phyloP scores from a whole-genome alignment of 2,113 vertebrate species.

The Hemibates koningsi region DNA sequence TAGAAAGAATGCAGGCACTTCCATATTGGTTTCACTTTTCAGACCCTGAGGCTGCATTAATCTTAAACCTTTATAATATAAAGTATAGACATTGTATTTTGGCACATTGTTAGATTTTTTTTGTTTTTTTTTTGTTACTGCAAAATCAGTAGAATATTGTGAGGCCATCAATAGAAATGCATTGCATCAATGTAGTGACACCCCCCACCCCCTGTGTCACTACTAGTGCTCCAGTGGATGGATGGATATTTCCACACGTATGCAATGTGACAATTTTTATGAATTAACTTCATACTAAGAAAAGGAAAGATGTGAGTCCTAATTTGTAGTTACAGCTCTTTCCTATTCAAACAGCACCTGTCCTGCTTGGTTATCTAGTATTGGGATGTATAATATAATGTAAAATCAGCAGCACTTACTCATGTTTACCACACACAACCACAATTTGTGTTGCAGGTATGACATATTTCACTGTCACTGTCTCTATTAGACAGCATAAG shows the following conservation, averaged over 20 bases:
- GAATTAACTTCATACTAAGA: background rate
- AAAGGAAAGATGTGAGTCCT: background rate
- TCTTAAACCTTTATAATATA: background rate
- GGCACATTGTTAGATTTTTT: background rate
- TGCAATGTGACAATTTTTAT: background rate
- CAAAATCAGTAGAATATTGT: background rate
- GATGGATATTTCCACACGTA: background rate
- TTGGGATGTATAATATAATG: background rate
- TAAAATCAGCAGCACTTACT: background rate
- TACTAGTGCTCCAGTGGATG: accelerated
- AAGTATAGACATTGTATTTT: background rate
- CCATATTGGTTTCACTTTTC: background rate
- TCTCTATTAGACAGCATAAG: background rate
- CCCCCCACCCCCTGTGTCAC: background rate
- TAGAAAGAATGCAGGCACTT: background rate
- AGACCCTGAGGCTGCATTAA: background rate
- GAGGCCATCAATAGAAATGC: background rate
- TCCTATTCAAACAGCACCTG: background rate
- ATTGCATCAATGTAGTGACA: background rate
- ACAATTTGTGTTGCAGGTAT: background rate
- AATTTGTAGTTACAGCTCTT: background rate
- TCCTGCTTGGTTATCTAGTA: background rate
- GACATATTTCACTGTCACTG: background rate
- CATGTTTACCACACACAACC: background rate
- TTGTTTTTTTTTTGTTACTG: background rate